Conservation (phyloP, 1,140 invertebrate species). For the Harlomillsia oculata region DNA sequence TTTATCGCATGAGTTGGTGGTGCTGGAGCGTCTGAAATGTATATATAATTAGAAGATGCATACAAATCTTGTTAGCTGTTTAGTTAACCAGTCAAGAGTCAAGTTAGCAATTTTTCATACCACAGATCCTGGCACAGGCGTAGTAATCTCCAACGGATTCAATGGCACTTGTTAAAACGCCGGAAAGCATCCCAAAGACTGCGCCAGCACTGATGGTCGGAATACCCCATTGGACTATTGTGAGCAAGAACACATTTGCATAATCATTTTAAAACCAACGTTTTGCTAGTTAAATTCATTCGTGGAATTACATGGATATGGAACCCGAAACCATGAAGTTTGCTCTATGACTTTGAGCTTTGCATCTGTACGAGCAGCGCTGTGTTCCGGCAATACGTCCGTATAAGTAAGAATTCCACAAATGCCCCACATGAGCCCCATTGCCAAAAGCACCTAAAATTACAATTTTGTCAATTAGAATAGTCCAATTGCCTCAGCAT, state of each 20-base stretch:
- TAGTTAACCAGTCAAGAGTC: no score
- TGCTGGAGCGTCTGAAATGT: slow-evolving; percentile 36
- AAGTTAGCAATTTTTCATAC: no score
- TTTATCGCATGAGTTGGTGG: slow-evolving; percentile 42
- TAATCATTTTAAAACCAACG: neutral
- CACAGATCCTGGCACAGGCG: slow-evolving; percentile 68
- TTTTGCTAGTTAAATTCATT: neutral
- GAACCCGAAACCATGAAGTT: slow-evolving; percentile 67
- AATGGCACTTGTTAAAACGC: slow-evolving; percentile 68
- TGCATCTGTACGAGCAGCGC: slow-evolving; percentile 65
- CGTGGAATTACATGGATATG: slow-evolving; percentile 43
- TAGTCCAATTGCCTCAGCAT: slow-evolving; percentile 11
- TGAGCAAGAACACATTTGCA: neutral
- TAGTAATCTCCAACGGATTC: slow-evolving; percentile 82
- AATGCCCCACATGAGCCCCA: slow-evolving; percentile 65
- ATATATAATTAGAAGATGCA: no score
- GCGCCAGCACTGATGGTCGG: slow-evolving; percentile 64
- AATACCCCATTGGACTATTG: slow-evolving; percentile 67
- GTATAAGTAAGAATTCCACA: slow-evolving; percentile 62
- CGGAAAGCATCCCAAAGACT: slow-evolving; percentile 70
- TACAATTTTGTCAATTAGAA: neutral
- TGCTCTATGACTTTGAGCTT: slow-evolving; percentile 58
- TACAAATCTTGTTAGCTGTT: no score
- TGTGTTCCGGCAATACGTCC: slow-evolving; percentile 52
- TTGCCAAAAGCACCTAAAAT: slow-evolving; percentile 62